Percentiles rank a stretch among this genome's conserved stretches.
Evolutionary conservation across 1,140 invertebrate species (phyloP).

Genomic region (Pachypsylla venusta): DNA sequence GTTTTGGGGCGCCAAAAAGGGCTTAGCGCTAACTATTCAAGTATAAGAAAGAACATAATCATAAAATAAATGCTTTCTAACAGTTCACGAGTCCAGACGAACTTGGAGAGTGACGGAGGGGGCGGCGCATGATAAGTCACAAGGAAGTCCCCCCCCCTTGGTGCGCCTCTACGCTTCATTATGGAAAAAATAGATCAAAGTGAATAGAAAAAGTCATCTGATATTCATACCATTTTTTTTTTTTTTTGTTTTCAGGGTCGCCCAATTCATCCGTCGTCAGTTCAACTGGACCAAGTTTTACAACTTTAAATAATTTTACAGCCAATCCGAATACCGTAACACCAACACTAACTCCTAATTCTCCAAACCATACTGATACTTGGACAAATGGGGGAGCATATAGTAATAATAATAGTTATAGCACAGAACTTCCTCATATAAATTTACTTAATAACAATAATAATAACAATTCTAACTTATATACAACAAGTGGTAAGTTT

Average conservation of each 20-base stretch:
- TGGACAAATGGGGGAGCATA: neutral
- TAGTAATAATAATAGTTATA: neutral
- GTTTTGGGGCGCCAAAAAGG: too few relatives aligned
- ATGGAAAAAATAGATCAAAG: too few relatives aligned
- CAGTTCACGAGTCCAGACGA: too few relatives aligned
- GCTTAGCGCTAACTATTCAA: too few relatives aligned
- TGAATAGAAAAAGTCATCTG: neutral
- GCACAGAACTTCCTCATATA: neutral
- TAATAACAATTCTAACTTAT: neutral
- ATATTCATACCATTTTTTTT: too few relatives aligned
- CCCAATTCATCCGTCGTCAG: neutral
- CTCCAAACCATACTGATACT: conserved; percentile 6
- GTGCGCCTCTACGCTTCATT: too few relatives aligned
- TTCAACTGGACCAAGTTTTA: neutral
- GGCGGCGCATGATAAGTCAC: too few relatives aligned
- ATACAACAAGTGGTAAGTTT: neutral
- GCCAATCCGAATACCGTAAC: neutral
- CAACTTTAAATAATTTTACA: neutral
- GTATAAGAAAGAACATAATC: too few relatives aligned
- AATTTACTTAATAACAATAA: conserved; percentile 3
- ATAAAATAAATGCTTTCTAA: too few relatives aligned
- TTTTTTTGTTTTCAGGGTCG: neutral
- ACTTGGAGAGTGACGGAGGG: too few relatives aligned
- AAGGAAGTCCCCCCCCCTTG: too few relatives aligned
- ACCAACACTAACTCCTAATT: neutral